Percentiles rank a stretch among this genome's conserved stretches.
Conservation (phyloP, 1,140 invertebrate species). For the Steinernema khuongi region DNA sequence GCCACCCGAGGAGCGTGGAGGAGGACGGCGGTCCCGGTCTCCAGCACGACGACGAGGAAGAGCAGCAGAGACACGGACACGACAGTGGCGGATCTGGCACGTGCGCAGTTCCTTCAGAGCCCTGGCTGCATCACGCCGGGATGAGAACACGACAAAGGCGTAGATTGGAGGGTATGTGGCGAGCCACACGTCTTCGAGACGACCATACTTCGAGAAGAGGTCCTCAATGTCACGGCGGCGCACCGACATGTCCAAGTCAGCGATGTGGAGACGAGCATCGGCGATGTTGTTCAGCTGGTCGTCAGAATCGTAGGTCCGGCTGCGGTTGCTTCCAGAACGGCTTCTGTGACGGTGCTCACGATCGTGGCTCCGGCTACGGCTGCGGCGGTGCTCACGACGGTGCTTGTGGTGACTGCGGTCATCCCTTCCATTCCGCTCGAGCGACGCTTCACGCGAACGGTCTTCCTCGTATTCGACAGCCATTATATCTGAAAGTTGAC, state of each 20-base stretch:
- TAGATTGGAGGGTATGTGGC: slow-evolving; percentile 5
- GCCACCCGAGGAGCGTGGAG: background rate
- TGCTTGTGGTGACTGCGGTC: slow-evolving; percentile 19
- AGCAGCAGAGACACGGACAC: background rate
- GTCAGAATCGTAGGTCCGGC: slow-evolving; percentile 1
- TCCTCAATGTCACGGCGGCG: background rate
- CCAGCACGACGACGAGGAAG: background rate
- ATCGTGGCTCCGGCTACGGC: background rate
- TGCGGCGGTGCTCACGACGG: background rate
- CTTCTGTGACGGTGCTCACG: background rate
- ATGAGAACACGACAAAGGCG: background rate
- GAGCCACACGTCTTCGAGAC: background rate
- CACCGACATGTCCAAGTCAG: background rate
- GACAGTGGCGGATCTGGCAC: background rate
- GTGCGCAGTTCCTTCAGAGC: background rate
- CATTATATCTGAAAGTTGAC: slow-evolving; percentile 24
- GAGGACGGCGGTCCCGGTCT: background rate
- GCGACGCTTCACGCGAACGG: slow-evolving; percentile 35
- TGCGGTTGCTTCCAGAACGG: background rate
- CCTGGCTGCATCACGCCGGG: background rate
- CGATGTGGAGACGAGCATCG: background rate
- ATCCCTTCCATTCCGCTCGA: slow-evolving; percentile 34
- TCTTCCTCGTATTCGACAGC: slow-evolving; percentile 36
- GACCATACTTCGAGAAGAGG: slow-evolving; percentile 11
- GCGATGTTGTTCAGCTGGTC: background rate